Percentiles rank a stretch among this genome's conserved stretches.
These are phyloP conservation scores for Apostichopus parvimensis DNA, from an alignment of 35 echinoderm and acorn worm species.

Conservation along the genomic window DNA sequence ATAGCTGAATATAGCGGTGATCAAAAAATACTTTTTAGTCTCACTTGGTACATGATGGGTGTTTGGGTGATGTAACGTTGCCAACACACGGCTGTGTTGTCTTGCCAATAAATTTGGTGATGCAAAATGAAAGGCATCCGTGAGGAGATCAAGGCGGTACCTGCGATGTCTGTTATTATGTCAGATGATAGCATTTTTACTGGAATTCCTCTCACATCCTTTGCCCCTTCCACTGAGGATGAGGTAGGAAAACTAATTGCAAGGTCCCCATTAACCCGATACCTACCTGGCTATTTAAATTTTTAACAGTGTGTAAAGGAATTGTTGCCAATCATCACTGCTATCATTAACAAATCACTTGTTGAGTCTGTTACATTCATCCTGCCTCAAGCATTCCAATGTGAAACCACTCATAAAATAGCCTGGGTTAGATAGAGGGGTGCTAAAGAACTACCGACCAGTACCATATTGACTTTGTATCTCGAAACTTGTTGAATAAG, in stretches of 20 bases:
- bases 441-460: slow-evolving; percentile 67
- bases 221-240: slow-evolving; percentile 44
- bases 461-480: neutral
- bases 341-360: slow-evolving; percentile 62
- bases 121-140: neutral
- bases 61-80: neutral
- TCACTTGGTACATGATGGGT: neutral
- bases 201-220: slow-evolving; percentile 4
- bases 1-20: neutral
- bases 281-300: slow-evolving; percentile 60
- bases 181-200: neutral
- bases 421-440: slow-evolving; percentile 38
- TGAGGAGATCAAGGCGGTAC: neutral
- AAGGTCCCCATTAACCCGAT: slow-evolving; percentile 53
- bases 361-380: slow-evolving; percentile 18
- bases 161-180: neutral
- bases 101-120: slow-evolving; percentile 6
- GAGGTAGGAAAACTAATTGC: slow-evolving; percentile 34
- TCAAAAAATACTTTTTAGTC: neutral
- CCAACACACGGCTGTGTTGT: neutral
- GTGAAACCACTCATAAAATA: slow-evolving; percentile 67
- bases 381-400: slow-evolving; percentile 49
- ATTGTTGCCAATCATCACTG: slow-evolving; percentile 51
- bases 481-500: too few species aligned
- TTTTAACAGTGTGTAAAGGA: slow-evolving; percentile 7